phyloP scores from a whole-genome alignment of 2,888 invertebrate genomes.

The Caenorhabditis imperialis region DNA sequence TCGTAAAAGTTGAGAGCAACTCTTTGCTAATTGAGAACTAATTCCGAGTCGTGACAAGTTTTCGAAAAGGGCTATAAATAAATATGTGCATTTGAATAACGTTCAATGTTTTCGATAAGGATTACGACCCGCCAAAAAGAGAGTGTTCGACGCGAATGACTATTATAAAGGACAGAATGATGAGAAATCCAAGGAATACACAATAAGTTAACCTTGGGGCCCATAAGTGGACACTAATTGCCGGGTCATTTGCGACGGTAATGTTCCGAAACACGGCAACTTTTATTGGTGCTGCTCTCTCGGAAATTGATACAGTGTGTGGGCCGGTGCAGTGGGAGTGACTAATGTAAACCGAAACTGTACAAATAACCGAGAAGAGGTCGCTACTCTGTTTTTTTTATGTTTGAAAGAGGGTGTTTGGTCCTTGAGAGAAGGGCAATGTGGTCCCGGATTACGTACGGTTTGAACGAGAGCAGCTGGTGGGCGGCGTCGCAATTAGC shows the following conservation, averaged over 20 bases:
- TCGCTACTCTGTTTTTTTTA: too few species aligned
- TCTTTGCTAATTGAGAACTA: too few species aligned
- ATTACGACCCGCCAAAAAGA: slow-evolving; percentile 6
- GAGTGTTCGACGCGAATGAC: neutral
- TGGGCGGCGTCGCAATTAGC: slow-evolving; percentile 14
- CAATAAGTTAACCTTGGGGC: slow-evolving; percentile 43
- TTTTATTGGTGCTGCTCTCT: neutral
- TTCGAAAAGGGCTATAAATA: slow-evolving; percentile 1
- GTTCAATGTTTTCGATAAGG: slow-evolving; percentile 18
- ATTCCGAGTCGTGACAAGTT: too few species aligned
- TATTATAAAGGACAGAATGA: neutral
- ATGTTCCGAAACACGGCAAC: slow-evolving; percentile 19
- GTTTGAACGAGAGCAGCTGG: slow-evolving; percentile 23
- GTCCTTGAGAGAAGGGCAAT: too few species aligned
- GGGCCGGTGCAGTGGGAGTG: slow-evolving; percentile 17
- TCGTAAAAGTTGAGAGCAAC: neutral
- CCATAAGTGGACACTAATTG: slow-evolving; percentile 44
- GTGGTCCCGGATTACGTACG: neutral
- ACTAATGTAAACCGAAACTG: slow-evolving; percentile 45
- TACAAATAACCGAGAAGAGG: slow-evolving; percentile 17
- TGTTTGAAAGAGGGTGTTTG: too few species aligned
- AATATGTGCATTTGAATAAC: neutral
- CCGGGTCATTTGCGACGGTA: slow-evolving; percentile 35
- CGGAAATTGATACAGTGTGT: slow-evolving; percentile 7
- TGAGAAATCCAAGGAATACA: slow-evolving; percentile 16